Evolutionary conservation across 1,140 invertebrate genomes (phyloP), one percentile per base, ranked within the genome.

Genomic region (Eueides isabella): DNA sequence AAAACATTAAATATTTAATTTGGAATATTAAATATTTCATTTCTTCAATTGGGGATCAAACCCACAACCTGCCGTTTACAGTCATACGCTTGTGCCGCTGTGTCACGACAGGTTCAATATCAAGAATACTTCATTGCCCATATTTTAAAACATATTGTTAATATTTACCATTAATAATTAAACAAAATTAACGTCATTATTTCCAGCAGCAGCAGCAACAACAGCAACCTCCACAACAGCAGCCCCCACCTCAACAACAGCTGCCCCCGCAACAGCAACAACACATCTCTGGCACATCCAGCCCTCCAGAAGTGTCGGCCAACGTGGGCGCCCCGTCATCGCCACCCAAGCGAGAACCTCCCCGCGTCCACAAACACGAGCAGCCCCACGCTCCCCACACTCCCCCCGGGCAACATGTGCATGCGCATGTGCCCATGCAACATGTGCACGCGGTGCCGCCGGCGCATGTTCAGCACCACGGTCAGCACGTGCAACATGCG

Each of bases 281-380:
- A 30, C 61, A 63, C 26, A 30, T 29, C 11, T 79, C 80, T 2
- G 74, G 74, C 11, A 71, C 85, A 55, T 72, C 84, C n/a, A 82
- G 79, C 61, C 88, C 87, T 35, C 89, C 92, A 0, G 91, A 92
- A 70, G 88, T 89, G 74, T 88, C 90, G 2, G 89, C 87, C 31
- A 92, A 87, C 79, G 83, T 72, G 33, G 86, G 85, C 6, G 81
- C 85, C n/a, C 82, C 85, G 7, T 81, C 83, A 2, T 85, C 88
- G 48, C 86, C 86, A 41, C 81, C 80, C 66, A 86, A 87, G 76
- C 85, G 81, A 41, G 81, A 76, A 81, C 6, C 81, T 79, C 38
- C 71, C 71, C 72, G 67, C 68, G 31, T 16, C 38, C 26, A 61
- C 67, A 61, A 70, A 30, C 48, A 55, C 23, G 72, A 62, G 26